Conservation (phyloP, 2,888 invertebrate species). For the Ashinkailepas kermadecensis region DNA sequence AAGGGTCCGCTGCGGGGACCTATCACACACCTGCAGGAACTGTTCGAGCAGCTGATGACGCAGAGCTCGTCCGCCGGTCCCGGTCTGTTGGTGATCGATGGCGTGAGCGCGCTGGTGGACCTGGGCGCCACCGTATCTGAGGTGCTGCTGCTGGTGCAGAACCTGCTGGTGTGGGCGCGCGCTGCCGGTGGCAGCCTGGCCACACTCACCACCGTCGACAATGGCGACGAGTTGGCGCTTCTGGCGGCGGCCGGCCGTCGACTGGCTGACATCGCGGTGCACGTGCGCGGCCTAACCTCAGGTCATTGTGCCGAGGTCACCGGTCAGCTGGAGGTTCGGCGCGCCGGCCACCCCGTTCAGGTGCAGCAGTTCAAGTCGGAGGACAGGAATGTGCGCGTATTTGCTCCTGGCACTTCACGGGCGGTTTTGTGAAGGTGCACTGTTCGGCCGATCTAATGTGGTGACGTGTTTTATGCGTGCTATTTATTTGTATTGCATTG, state of each 20-base stretch:
- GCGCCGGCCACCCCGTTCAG: neutral
- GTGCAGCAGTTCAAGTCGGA: neutral
- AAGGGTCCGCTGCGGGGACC: neutral
- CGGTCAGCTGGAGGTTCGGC: conserved; percentile 1
- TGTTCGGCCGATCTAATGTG: no score
- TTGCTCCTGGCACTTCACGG: neutral
- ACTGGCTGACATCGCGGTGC: neutral
- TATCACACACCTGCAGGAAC: neutral
- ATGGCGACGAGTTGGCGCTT: neutral
- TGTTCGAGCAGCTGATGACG: neutral
- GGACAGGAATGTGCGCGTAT: conserved; percentile 6
- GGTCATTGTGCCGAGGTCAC: conserved; percentile 1
- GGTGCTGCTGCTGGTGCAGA: conserved; percentile 6
- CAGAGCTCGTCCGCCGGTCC: neutral
- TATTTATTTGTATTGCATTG: no score
- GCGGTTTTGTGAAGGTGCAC: neutral
- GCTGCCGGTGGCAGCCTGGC: neutral
- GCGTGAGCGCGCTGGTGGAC: neutral
- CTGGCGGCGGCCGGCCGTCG: neutral
- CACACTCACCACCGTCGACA: neutral
- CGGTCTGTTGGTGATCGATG: neutral
- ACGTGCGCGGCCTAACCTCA: neutral
- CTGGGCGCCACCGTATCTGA: neutral
- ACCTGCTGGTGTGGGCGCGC: neutral
- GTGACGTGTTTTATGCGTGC: no score